A percentile compares a stretch with the other conserved stretches of the same genome.
Evolutionary conservation across 2,113 vertebrate genomes (phyloP).

Genomic region (Anarrhichthys ocellatus): DNA sequence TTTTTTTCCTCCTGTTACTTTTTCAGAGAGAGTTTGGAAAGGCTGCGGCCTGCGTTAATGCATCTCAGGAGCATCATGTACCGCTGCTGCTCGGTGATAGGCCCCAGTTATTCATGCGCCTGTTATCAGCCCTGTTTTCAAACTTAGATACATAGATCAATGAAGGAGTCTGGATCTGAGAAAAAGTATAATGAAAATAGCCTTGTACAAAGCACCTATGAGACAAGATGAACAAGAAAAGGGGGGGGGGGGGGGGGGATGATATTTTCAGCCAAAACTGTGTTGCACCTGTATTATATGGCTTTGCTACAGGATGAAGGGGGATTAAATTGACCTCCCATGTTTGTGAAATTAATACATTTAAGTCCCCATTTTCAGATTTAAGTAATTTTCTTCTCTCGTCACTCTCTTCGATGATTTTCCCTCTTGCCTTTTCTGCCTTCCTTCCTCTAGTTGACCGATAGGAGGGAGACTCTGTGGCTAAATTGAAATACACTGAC

Average conservation of each 20-base stretch:
- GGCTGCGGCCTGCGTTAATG: constrained; percentile 77
- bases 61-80: constrained; percentile 82
- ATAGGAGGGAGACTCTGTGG: constrained; percentile 53
- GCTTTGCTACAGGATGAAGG: constrained; percentile 28
- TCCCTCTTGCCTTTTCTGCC: constrained; percentile 26
- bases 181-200: constrained; percentile 44
- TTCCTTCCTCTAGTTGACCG: constrained; percentile 45
- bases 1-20: constrained; percentile 50
- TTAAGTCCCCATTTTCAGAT: constrained; percentile 41
- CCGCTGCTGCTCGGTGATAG: constrained; percentile 56
- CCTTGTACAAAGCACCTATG: constrained; percentile 36
- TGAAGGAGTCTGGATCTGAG: constrained; percentile 53
- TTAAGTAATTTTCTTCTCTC: constrained; percentile 46
- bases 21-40: constrained; percentile 64
- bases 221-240: constrained; percentile 19
- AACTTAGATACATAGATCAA: constrained; percentile 74
- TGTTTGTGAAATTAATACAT: constrained; percentile 48
- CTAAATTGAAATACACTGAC: constrained; percentile 61
- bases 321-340: constrained; percentile 46
- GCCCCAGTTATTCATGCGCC: constrained; percentile 70
- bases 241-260: neutral
- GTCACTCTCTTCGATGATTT: constrained; percentile 56
- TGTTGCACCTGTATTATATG: constrained; percentile 23
- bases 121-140: constrained; percentile 76
- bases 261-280: constrained; percentile 37